A percentile compares a stretch with the other conserved stretches of the same genome.
These are phyloP conservation scores for Biston stratarius DNA, from an alignment of 2,888 invertebrate species.

Conservation along the genomic window DNA sequence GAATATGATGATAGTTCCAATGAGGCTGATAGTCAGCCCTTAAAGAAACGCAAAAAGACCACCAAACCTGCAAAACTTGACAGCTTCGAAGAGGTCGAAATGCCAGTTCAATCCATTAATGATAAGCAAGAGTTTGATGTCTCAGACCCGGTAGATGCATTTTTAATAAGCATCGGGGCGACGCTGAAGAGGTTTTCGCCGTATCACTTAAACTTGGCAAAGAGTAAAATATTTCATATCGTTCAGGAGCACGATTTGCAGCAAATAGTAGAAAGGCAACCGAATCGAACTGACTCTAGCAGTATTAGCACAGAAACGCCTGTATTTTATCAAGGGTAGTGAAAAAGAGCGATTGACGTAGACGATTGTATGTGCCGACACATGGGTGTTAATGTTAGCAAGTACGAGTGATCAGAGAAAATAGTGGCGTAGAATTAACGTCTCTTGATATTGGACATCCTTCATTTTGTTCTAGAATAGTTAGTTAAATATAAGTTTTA, in stretches of 20 bases:
- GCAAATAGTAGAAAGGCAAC: slow-evolving; percentile 73
- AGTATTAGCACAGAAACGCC: slow-evolving; percentile 50
- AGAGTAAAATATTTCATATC: slow-evolving; percentile 78
- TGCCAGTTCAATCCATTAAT: slow-evolving; percentile 50
- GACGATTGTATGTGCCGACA: background rate
- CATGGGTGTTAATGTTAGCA: background rate
- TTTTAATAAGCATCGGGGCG: slow-evolving; percentile 74
- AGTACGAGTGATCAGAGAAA: too few species aligned
- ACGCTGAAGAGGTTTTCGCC: slow-evolving; percentile 76
- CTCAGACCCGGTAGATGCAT: slow-evolving; percentile 75
- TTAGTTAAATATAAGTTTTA: too few species aligned
- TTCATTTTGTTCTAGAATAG: too few species aligned
- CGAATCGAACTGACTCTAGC: slow-evolving; percentile 56
- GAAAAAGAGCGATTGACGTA: background rate
- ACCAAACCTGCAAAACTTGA: slow-evolving; percentile 52
- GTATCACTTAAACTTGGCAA: slow-evolving; percentile 79
- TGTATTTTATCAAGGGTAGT: slow-evolving; percentile 42
- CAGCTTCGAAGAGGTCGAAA: slow-evolving; percentile 45
- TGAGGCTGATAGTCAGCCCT: slow-evolving; percentile 50
- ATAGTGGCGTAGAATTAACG: too few species aligned
- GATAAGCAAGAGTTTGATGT: slow-evolving; percentile 65
- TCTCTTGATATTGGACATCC: too few species aligned
- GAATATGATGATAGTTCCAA: slow-evolving; percentile 52
- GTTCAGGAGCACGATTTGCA: slow-evolving; percentile 81
- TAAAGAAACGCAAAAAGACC: slow-evolving; percentile 45